A percentile compares a stretch with the other conserved stretches of the same genome.
These are phyloP conservation scores for Tiaroga cobitis DNA, from an alignment of 2,797 vertebrate genomes.

Conservation along the genomic window DNA sequence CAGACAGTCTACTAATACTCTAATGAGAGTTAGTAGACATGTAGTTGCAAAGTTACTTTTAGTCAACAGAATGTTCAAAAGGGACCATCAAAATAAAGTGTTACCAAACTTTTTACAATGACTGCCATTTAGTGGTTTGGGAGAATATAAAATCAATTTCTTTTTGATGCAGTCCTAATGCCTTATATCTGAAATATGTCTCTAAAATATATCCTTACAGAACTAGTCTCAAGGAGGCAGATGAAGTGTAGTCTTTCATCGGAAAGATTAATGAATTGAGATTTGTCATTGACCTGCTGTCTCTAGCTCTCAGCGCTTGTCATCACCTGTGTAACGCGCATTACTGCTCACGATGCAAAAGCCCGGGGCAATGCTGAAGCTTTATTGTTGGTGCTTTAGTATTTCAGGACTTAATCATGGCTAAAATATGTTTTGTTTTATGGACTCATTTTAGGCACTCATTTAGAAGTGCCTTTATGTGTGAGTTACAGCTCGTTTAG, in stretches of 20 bases:
- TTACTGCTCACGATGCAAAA: not conserved
- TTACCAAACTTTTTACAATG: not conserved
- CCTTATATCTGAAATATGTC: not conserved
- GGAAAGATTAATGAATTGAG: slow-evolving; percentile 2
- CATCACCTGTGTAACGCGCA: slow-evolving; percentile 15
- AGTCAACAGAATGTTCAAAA: too few species aligned
- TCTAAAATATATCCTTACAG: not conserved
- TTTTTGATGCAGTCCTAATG: too few species aligned
- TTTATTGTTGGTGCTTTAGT: not conserved
- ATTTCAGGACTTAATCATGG: not conserved
- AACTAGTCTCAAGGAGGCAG: slow-evolving; percentile 8
- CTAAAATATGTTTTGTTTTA: not conserved
- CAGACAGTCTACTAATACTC: too few species aligned
- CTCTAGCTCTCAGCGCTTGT: slow-evolving; percentile 7
- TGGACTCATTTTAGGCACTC: not conserved
- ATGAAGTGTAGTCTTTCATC: slow-evolving; percentile 1
- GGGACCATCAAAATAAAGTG: too few species aligned
- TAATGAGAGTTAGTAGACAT: too few species aligned
- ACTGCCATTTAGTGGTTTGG: not conserved
- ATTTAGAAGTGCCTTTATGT: not conserved
- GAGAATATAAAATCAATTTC: not conserved
- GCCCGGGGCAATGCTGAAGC: slow-evolving; percentile 8
- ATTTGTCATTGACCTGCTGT: slow-evolving; percentile 18
- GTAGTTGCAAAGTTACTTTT: too few species aligned
- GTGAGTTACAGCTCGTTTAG: not conserved